These are phyloP conservation scores for Troglohyphantes excavatus DNA, from an alignment of 2,888 invertebrate species.

Conservation along the genomic window DNA sequence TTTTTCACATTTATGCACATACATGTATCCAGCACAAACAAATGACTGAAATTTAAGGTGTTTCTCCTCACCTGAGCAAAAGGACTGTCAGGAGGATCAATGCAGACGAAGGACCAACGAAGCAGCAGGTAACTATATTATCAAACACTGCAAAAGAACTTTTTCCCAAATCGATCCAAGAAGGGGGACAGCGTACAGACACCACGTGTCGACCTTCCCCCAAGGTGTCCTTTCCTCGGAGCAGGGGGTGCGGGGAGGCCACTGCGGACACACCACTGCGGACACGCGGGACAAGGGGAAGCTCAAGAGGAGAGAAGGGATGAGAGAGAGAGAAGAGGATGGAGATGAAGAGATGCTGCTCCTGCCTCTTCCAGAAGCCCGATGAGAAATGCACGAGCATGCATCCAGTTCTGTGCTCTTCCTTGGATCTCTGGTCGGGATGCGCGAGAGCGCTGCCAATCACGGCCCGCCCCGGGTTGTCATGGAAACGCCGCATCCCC, in stretches of 20 bases:
- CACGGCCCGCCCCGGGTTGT: constrained; percentile 47
- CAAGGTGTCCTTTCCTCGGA: constrained; percentile 40
- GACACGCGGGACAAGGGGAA: constrained; percentile 33
- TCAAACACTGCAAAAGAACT: neutral
- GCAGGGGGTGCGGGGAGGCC: constrained; percentile 37
- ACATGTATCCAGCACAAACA: too few species aligned
- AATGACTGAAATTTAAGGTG: neutral
- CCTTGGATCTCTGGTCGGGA: constrained; percentile 40
- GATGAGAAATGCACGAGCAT: constrained; percentile 56
- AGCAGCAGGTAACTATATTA: constrained; percentile 24
- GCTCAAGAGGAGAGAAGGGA: constrained; percentile 15
- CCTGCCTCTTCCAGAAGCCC: constrained; percentile 46
- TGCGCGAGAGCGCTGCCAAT: constrained; percentile 77
- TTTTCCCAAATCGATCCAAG: constrained; percentile 38
- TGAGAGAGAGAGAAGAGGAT: constrained; percentile 17
- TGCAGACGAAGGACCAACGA: neutral
- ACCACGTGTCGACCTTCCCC: constrained; percentile 54
- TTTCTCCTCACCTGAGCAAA: constrained; percentile 26
- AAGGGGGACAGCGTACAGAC: neutral
- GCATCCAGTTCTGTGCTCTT: constrained; percentile 38
- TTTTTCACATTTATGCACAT: too few species aligned
- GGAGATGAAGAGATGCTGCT: constrained; percentile 17
- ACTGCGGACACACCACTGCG: constrained; percentile 49
- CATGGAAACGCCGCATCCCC: constrained; percentile 72
- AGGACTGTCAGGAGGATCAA: neutral